phyloP scores from a whole-genome alignment of 2,888 invertebrate genomes.

The Amphipoea oculea region DNA sequence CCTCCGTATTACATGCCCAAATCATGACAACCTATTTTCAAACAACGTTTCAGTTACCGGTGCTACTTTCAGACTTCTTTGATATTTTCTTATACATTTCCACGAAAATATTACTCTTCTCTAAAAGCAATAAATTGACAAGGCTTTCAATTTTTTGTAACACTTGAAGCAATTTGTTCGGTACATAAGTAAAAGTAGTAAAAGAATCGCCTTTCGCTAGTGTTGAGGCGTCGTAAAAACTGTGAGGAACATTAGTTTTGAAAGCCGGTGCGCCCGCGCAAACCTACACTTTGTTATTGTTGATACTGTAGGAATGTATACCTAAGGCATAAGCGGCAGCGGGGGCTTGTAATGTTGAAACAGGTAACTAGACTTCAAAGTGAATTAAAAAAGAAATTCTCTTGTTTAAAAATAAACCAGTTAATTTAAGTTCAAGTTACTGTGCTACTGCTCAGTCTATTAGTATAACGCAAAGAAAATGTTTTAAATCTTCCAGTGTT shows the following conservation, averaged over 20 bases:
- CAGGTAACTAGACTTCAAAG: neutral
- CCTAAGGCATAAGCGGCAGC: conserved; percentile 40
- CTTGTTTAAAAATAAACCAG: neutral
- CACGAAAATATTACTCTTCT: neutral
- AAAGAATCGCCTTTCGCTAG: conserved; percentile 64
- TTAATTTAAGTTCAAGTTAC: neutral
- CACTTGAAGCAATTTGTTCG: conserved; percentile 26
- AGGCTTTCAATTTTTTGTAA: conserved; percentile 16
- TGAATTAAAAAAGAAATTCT: no score
- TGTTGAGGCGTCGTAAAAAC: conserved; percentile 61
- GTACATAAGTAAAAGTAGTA: conserved; percentile 26
- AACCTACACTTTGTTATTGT: conserved; percentile 49
- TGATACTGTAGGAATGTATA: conserved; percentile 26
- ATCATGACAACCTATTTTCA: no score
- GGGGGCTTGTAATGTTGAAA: neutral
- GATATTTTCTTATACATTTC: neutral
- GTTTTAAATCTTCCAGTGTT: neutral
- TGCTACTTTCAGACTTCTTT: no score
- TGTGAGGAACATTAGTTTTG: conserved; percentile 69
- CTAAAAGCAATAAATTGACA: neutral
- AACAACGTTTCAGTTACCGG: no score
- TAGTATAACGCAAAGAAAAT: neutral
- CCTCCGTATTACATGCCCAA: no score
- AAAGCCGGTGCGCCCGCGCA: conserved; percentile 70
- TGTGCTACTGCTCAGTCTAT: neutral